Conservation (phyloP, 92 coral and sea anemone species). For the Palythoa heliodiscus region DNA sequence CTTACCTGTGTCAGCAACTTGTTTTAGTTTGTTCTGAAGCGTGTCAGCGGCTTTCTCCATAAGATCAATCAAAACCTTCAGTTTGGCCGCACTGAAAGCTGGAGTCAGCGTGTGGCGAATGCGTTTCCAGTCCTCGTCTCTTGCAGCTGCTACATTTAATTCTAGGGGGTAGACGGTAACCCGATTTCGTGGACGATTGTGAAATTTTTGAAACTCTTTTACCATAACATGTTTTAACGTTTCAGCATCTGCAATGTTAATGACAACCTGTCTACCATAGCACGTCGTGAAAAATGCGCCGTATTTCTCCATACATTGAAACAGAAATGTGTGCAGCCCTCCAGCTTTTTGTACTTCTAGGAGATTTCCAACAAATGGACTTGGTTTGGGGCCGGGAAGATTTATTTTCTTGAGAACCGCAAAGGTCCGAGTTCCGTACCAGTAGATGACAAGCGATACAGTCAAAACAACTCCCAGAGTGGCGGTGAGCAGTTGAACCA, state of each 20-base stretch:
- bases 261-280: constrained; percentile 2
- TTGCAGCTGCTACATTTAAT: not conserved
- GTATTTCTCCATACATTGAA: constrained; percentile 21
- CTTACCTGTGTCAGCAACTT: constrained; percentile 13
- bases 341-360: constrained; percentile 21
- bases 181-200: not conserved
- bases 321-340: constrained; percentile 10
- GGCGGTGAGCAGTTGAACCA: not conserved
- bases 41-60: constrained; percentile 35
- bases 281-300: constrained; percentile 10
- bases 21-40: constrained; percentile 1
- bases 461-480: not conserved
- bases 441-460: not conserved
- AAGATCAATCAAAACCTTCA: constrained; percentile 19
- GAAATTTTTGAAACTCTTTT: constrained; percentile 21
- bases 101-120: constrained; percentile 46
- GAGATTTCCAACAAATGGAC: constrained; percentile 18
- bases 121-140: constrained; percentile 49
- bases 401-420: constrained; percentile 21
- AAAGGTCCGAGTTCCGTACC: constrained; percentile 7
- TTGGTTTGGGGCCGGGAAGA: constrained; percentile 32
- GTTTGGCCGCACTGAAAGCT: constrained; percentile 41
- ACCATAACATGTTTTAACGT: constrained; percentile 31
- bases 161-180: not conserved
- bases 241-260: constrained; percentile 23